Percentiles rank a stretch among this genome's conserved stretches.
Evolutionary conservation across 1,140 invertebrate genomes (phyloP).

Genomic region (Bombus pascuorum): DNA sequence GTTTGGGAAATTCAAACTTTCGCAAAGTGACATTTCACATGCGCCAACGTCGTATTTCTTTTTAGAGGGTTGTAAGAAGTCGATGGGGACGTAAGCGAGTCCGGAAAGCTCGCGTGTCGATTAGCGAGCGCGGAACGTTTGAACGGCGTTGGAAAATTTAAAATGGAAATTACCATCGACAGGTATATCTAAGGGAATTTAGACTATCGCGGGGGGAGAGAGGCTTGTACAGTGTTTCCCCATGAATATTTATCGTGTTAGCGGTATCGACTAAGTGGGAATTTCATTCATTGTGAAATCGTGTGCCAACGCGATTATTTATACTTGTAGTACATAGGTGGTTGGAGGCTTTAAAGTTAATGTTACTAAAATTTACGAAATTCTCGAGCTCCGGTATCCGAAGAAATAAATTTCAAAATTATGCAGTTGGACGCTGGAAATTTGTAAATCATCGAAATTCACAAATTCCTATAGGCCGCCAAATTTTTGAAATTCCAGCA

Average conservation of each 20-base stretch:
- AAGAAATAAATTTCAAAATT: not conserved
- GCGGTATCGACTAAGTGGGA: not conserved
- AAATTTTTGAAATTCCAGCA: too few relatives aligned
- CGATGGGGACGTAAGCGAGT: too few relatives aligned
- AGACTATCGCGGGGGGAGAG: not conserved
- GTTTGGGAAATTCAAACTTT: not conserved
- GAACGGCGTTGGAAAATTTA: not conserved
- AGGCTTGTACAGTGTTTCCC: not conserved
- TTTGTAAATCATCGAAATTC: too few relatives aligned
- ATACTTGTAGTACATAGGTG: not conserved
- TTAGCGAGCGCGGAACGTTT: not conserved
- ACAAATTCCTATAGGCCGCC: too few relatives aligned
- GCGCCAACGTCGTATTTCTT: not conserved
- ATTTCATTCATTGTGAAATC: not conserved
- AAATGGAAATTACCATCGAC: constrained; percentile 31
- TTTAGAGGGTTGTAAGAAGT: too few relatives aligned
- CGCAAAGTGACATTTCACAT: not conserved
- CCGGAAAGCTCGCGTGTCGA: constrained; percentile 17
- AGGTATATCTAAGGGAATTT: constrained; percentile 20
- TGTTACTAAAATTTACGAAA: not conserved
- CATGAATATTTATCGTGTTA: constrained; percentile 34
- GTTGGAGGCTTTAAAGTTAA: not conserved
- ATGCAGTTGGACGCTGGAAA: not conserved
- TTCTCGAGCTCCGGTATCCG: not conserved
- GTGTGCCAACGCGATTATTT: not conserved